Conservation (phyloP, 2,113 vertebrate genomes). For the Cervus canadensis region DNA sequence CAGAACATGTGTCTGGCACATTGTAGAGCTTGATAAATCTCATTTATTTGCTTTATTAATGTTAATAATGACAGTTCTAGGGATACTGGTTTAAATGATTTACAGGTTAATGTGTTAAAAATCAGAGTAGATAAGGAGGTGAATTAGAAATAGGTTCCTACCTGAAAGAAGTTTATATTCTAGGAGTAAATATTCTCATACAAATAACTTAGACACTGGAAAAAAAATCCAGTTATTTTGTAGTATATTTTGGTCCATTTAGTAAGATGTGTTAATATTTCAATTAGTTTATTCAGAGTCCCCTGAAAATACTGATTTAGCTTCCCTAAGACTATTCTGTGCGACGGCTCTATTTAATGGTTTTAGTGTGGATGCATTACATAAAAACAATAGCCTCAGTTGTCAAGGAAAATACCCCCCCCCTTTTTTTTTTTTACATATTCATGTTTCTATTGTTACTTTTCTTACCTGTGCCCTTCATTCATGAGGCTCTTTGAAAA, state of each 20-base stretch:
- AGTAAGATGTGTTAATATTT: not conserved
- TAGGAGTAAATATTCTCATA: not conserved
- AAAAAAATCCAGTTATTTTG: not conserved
- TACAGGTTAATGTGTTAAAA: not conserved
- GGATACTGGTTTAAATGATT: not conserved
- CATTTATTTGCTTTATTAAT: not conserved
- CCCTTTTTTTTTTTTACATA: not conserved
- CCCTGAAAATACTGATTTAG: not conserved
- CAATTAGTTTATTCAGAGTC: not conserved
- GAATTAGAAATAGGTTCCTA: not conserved
- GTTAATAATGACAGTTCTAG: not conserved
- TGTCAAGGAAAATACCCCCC: not conserved
- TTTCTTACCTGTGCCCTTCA: not conserved
- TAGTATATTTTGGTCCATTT: not conserved
- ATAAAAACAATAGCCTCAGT: not conserved
- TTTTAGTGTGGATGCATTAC: rapidly evolving
- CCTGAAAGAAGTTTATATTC: not conserved
- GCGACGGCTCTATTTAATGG: not conserved
- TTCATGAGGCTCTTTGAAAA: not conserved
- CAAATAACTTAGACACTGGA: not conserved
- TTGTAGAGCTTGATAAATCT: not conserved
- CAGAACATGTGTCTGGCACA: not conserved
- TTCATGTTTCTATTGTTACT: not conserved
- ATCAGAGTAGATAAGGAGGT: not conserved
- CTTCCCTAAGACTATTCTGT: not conserved